Evolutionary conservation across 1,140 invertebrate genomes (phyloP).

Genomic region (Melanaphis sacchari): DNA sequence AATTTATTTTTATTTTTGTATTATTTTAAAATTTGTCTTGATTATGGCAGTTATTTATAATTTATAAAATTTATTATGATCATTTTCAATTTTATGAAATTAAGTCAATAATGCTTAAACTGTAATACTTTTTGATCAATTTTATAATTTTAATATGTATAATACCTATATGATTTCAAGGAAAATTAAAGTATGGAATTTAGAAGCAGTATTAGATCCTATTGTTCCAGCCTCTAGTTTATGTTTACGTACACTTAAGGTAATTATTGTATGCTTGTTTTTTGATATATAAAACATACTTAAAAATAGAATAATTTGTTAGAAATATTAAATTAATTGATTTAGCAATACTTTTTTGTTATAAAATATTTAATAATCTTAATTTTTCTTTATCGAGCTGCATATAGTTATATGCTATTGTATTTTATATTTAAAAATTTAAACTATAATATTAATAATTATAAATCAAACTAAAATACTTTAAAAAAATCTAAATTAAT

Average conservation of each 20-base stretch:
- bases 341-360: too few species aligned
- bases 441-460: too few species aligned
- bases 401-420: not conserved
- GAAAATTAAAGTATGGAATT: conserved; percentile 99
- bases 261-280: conserved; percentile 66
- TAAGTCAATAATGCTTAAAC: not conserved
- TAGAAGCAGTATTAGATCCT: conserved; percentile 94
- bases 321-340: not conserved
- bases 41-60: not conserved
- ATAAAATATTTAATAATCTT: not conserved
- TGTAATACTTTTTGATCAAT: not conserved
- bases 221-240: conserved; percentile 88
- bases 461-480: too few species aligned
- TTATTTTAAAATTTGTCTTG: not conserved
- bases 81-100: not conserved
- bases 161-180: conserved; percentile 66
- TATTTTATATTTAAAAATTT: not conserved
- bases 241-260: conserved; percentile 94
- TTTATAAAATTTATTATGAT: not conserved
- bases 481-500: not conserved
- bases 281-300: not conserved
- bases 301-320: not conserved
- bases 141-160: not conserved
- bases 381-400: not conserved
- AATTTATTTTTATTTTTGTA: not conserved